Percentiles rank a stretch among this genome's conserved stretches.
phyloP scores from a whole-genome alignment of 2,797 vertebrate genomes.

The Oreochromis mossambicus region DNA sequence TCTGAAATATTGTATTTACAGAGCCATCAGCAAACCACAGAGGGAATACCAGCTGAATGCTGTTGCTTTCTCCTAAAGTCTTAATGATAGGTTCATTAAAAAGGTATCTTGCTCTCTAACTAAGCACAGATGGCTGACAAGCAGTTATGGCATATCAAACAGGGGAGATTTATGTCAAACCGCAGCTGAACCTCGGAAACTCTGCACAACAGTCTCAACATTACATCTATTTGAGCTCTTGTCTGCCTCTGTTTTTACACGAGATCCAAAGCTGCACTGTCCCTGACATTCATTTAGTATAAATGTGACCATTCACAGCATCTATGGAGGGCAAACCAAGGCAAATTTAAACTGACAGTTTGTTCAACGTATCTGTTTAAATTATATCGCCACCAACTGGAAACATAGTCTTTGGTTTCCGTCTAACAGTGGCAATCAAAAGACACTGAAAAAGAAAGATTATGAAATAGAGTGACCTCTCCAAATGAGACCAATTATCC shows the following conservation, averaged over 20 bases:
- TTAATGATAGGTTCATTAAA: conserved; percentile 67
- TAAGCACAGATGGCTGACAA: conserved; percentile 53
- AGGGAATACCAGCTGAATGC: conserved; percentile 14
- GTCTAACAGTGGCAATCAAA: background rate
- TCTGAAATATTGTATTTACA: conserved; percentile 2
- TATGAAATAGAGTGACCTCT: conserved; percentile 3
- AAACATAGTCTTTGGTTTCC: background rate
- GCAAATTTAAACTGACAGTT: conserved; percentile 47
- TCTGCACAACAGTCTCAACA: conserved; percentile 27
- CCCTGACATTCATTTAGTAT: conserved; percentile 19
- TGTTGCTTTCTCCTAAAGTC: conserved; percentile 37
- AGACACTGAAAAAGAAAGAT: background rate
- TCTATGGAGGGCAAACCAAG: conserved; percentile 3
- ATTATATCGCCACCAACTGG: background rate
- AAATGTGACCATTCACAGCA: conserved; percentile 38
- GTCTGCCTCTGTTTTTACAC: conserved; percentile 26
- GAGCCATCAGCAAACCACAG: conserved; percentile 11
- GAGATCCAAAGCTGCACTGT: conserved; percentile 23
- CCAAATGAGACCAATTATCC: conserved; percentile 19
- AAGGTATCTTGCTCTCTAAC: conserved; percentile 56
- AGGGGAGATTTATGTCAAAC: conserved; percentile 50
- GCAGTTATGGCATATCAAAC: conserved; percentile 33
- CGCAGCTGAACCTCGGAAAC: conserved; percentile 37
- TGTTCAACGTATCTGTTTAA: conserved; percentile 3
- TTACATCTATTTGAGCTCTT: conserved; percentile 53